phyloP scores from a whole-genome alignment of 1,140 invertebrate genomes.

The Apocrypta bakeri region DNA sequence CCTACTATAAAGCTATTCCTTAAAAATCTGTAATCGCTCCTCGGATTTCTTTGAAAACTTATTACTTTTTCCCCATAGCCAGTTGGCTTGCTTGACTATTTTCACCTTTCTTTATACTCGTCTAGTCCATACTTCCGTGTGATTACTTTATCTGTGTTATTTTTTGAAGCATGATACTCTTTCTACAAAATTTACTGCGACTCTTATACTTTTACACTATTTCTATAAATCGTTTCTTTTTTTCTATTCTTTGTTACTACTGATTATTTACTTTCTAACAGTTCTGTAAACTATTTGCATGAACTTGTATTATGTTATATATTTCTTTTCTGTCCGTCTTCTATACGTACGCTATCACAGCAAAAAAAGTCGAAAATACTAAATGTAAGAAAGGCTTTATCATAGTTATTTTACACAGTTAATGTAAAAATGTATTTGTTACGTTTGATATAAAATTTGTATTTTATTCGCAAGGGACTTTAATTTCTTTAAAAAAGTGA shows the following conservation, averaged over 20 bases:
- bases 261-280: not conserved
- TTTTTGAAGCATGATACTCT: not conserved
- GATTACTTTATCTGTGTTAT: constrained; percentile 27
- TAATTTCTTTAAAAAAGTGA: constrained; percentile 3
- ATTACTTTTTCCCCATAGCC: constrained; percentile 15
- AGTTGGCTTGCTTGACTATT: not conserved
- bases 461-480: not conserved
- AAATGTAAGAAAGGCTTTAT: constrained; percentile 1
- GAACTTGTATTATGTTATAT: not conserved
- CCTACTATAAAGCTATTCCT: no score
- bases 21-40: no score
- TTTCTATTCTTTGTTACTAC: constrained; percentile 28
- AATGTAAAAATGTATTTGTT: constrained; percentile 14
- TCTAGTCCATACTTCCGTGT: constrained; percentile 40
- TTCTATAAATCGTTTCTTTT: constrained; percentile 7
- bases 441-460: not conserved
- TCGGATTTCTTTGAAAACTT: constrained; percentile 27
- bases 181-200: constrained; percentile 1
- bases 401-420: not conserved
- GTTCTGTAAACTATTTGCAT: constrained; percentile 20
- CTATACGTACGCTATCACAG: constrained; percentile 60
- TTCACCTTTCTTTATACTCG: constrained; percentile 33
- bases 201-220: constrained; percentile 25
- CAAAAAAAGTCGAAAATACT: constrained; percentile 34
- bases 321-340: not conserved